Conservation (phyloP, 2,888 invertebrate species). For the Drosophila parthenogenetica region DNA sequence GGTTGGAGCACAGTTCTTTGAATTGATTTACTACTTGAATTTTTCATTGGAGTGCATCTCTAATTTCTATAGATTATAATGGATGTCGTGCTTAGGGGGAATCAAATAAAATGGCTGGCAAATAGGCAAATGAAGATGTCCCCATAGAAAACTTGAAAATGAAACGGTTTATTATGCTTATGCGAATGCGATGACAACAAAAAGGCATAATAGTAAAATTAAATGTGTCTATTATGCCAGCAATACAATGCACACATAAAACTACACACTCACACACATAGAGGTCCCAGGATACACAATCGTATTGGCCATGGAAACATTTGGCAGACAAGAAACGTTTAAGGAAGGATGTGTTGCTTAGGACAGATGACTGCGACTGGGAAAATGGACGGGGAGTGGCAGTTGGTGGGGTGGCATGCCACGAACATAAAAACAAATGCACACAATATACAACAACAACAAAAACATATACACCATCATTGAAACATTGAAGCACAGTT, state of each 20-base stretch:
- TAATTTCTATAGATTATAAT: constrained; percentile 69
- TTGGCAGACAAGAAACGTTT: constrained; percentile 78
- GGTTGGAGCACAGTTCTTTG: no score
- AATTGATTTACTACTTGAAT: no score
- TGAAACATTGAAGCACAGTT: constrained; percentile 55
- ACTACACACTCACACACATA: constrained; percentile 37
- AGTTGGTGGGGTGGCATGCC: constrained; percentile 37
- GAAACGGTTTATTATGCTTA: constrained; percentile 79
- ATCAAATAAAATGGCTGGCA: constrained; percentile 78
- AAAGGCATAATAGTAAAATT: constrained; percentile 83
- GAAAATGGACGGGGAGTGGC: constrained; percentile 1
- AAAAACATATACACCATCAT: constrained; percentile 4
- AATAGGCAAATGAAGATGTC: constrained; percentile 56
- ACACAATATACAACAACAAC: constrained; percentile 52
- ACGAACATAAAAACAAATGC: constrained; percentile 77
- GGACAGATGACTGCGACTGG: constrained; percentile 38
- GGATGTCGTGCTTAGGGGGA: constrained; percentile 28
- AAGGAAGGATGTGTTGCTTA: constrained; percentile 80
- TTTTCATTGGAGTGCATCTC: constrained; percentile 13
- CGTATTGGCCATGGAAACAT: constrained; percentile 63
- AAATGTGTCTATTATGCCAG: constrained; percentile 82
- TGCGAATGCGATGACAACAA: constrained; percentile 81
- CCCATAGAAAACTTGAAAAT: constrained; percentile 71
- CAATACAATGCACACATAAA: constrained; percentile 81
- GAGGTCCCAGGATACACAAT: constrained; percentile 41